Base-by-base conservation (phyloP, 2,888 invertebrate species). In the Unio pictorum region DNA sequence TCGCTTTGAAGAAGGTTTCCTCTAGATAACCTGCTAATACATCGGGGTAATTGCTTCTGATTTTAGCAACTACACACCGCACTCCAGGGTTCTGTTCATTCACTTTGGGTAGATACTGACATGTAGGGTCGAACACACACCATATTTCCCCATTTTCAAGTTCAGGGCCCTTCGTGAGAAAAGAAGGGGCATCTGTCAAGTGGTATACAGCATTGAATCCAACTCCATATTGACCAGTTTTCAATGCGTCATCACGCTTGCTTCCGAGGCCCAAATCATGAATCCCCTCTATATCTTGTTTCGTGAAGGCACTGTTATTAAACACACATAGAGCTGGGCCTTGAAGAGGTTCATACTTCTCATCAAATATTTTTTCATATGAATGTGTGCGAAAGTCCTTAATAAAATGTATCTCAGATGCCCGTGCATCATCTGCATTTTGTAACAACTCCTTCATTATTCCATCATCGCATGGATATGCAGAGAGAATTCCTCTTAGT, bases 91-190 rank as follows among this genome's bases (percentile, higher is more conserved):
- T 65, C 17, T 61, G 59, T n/a, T 18, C 45, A 5, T 59, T 58
- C 45, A 77, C 73, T 17, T 75, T 78, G 8, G 83, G 82, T 3
- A 86, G 75, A 74, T 84, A 83, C 61, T 74, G 78, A 30, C 81
- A 83, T 55, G 84, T 75, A n/a, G 88, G 88, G 75, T 88, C 88
- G 72, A 88, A 83, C 15, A 87, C 72, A 71, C 86, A 84, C 8
- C 88, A 67, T 6, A 72, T 77, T 64, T 86, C 84, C 4, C 81
- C 81, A 54, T 62, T 60, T 58, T 73, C 69, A 54, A 73, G 55
- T 8, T 71, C 72, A 1, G 71, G 70, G 11, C 82, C 81, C 60
- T 74, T 75, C 28, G 82, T 80, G 3, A 84, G 34, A 66, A 84
- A 84, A 11, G 83, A 80, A 5, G 86, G 86, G 1, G 71, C 78